These are phyloP conservation scores for Channa striata DNA, from an alignment of 2,797 vertebrate species.

Conservation along the genomic window DNA sequence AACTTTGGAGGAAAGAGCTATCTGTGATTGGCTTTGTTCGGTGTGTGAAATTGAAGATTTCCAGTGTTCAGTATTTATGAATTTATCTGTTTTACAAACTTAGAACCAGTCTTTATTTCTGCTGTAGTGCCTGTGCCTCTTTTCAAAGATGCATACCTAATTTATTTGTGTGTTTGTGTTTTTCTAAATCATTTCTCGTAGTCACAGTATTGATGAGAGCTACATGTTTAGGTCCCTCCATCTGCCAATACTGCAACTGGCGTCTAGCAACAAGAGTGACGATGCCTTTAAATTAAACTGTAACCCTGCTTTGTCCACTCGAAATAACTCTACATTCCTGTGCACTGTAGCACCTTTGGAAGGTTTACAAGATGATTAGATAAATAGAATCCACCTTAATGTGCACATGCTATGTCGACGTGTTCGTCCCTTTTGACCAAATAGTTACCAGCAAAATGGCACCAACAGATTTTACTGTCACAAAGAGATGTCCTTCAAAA, in stretches of 20 bases:
- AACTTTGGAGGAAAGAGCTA: constrained; percentile 72
- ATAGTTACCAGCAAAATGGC: constrained; percentile 28
- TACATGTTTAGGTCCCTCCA: constrained; percentile 28
- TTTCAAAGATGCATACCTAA: constrained; percentile 67
- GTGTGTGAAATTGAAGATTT: constrained; percentile 76
- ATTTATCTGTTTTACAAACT: constrained; percentile 57
- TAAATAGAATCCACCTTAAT: background rate
- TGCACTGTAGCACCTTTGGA: constrained; percentile 32
- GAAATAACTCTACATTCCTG: constrained; percentile 53
- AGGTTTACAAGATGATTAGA: constrained; percentile 14
- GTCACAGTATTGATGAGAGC: constrained; percentile 30
- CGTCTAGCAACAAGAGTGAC: constrained; percentile 21
- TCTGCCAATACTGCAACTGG: constrained; percentile 28
- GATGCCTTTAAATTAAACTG: constrained; percentile 18
- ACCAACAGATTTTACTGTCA: constrained; percentile 6
- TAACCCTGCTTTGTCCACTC: constrained; percentile 29
- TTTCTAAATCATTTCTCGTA: constrained; percentile 51
- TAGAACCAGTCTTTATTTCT: constrained; percentile 45
- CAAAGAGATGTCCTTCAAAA: constrained; percentile 16
- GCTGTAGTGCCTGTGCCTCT: constrained; percentile 52
- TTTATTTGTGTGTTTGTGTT: constrained; percentile 74
- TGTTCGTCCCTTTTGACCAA: constrained; percentile 38
- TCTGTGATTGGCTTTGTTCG: constrained; percentile 76
- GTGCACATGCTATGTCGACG: constrained; percentile 26
- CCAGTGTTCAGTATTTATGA: constrained; percentile 79